These are phyloP conservation scores for Acyrthosiphon pisum DNA, from an alignment of 1,140 invertebrate genomes.

Conservation along the genomic window DNA sequence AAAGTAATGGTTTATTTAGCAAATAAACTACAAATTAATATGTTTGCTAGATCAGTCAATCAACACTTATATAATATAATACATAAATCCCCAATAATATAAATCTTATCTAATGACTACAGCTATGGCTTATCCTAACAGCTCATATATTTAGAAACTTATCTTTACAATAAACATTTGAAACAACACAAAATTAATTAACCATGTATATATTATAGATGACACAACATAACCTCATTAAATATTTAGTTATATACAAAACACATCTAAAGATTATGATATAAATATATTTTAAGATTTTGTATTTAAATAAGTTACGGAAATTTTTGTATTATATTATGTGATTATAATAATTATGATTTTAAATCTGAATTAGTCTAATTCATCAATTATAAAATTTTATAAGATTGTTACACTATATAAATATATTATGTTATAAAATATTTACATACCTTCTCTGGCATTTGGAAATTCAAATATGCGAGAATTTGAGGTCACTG, in stretches of 20 bases:
- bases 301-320: background rate
- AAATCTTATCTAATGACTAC: conserved; percentile 30
- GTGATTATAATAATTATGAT: background rate
- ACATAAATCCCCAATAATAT: conserved; percentile 31
- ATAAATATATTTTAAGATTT: background rate
- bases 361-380: background rate
- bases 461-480: conserved; percentile 93
- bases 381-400: background rate
- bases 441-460: conserved; percentile 72
- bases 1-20: background rate
- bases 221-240: background rate
- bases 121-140: conserved; percentile 30
- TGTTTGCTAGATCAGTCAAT: background rate
- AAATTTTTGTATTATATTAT: background rate
- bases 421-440: conserved; percentile 72
- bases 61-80: conserved; percentile 31
- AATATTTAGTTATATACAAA: background rate
- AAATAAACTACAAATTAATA: conserved; percentile 15
- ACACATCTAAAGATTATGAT: background rate
- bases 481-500: conserved; percentile 85
- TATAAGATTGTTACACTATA: background rate
- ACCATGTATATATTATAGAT: background rate
- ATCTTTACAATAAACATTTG: conserved; percentile 21
- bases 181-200: conserved; percentile 25
- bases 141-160: conserved; percentile 33